A percentile compares a stretch with the other conserved stretches of the same genome.
phyloP scores from a whole-genome alignment of 1,140 invertebrate genomes.

The Leptinotarsa texana region DNA sequence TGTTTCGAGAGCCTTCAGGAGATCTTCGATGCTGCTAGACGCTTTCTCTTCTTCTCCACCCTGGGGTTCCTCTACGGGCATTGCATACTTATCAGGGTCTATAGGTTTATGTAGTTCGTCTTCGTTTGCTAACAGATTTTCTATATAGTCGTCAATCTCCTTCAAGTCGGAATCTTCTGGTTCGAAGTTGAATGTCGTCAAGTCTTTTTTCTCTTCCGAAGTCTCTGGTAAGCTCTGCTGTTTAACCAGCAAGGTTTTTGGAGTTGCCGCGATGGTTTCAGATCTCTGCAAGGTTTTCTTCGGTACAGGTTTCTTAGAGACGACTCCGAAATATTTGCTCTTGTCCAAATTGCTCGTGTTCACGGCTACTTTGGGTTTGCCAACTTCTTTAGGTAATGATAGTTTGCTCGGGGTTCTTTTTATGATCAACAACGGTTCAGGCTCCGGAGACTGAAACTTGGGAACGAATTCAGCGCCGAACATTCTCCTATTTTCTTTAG shows the following conservation, averaged over 20 bases:
- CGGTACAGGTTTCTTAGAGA: conserved; percentile 25
- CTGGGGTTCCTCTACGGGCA: conserved; percentile 19
- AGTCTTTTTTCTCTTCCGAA: conserved; percentile 33
- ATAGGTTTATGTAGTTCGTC: conserved; percentile 52
- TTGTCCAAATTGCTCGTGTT: conserved; percentile 43
- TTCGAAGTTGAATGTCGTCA: conserved; percentile 52
- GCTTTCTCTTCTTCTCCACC: conserved; percentile 38
- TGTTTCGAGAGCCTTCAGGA: conserved; percentile 50
- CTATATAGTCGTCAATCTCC: conserved; percentile 53
- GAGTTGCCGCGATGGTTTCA: conserved; percentile 29
- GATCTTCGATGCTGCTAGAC: conserved; percentile 53
- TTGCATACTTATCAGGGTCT: conserved; percentile 38
- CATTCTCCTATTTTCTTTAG: conserved; percentile 46
- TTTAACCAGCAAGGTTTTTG: conserved; percentile 39
- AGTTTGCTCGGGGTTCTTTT: conserved; percentile 55
- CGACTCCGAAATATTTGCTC: conserved; percentile 53
- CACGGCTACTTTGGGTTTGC: conserved; percentile 52
- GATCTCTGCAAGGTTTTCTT: conserved; percentile 37
- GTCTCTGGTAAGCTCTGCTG: conserved; percentile 44
- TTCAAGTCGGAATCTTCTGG: conserved; percentile 49
- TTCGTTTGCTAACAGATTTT: conserved; percentile 51
- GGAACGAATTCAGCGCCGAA: conserved; percentile 47
- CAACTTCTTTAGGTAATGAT: conserved; percentile 50
- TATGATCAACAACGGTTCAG: conserved; percentile 53
- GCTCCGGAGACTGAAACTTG: conserved; percentile 39